Base-by-base conservation (phyloP, 37 sponge, comb jelly and placozoan genomes). In the Amphimedon queenslandica region DNA sequence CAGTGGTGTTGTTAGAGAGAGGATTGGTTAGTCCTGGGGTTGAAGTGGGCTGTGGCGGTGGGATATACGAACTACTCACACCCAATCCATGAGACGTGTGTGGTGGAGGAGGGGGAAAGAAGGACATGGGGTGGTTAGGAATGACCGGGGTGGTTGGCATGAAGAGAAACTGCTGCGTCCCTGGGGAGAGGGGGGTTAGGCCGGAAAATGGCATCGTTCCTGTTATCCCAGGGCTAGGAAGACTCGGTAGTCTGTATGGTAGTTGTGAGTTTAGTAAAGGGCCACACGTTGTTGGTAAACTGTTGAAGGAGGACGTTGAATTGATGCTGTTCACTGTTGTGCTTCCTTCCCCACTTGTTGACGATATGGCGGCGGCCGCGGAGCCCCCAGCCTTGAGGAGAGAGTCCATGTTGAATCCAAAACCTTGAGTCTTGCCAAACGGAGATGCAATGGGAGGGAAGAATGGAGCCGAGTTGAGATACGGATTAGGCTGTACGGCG, bases 111-210 rank as follows among this genome's bases (percentile, higher is more conserved):
- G 78, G 73, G n/a, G 79, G 79, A 33, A 78, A 78, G 69, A 85
- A 85, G 18, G 75, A 28, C 24, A 70, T 39, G 0, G 85, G 63
- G 55, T 74, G 56, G 20, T 64, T 28, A 1, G 78, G 73, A 10
- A 84, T 58, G 2, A 85, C 85, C 39, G 85, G 85, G 31, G 85
- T 85, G 18, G 80, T 85, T 0, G 85, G 85, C 78, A 85, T 78
- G 60, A 85, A 85, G 85, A 85, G 74, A 58, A 85, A 85, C 56
- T 85, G 85, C 40, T 78, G 78, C 40, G 79, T 74, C 38, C 47
- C 57, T 0, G 85, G 85, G 40, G 85, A 85, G 37, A 85, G 68
- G 25, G 85, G 85, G 1, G 82, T 81, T 24, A 85, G 85, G 11
- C 80, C 85, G 10, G 79, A 57, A 63, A 85, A 85, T 31, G 57